Conservation (phyloP, 2,797 vertebrate species). For the Galagoides demidoff region DNA sequence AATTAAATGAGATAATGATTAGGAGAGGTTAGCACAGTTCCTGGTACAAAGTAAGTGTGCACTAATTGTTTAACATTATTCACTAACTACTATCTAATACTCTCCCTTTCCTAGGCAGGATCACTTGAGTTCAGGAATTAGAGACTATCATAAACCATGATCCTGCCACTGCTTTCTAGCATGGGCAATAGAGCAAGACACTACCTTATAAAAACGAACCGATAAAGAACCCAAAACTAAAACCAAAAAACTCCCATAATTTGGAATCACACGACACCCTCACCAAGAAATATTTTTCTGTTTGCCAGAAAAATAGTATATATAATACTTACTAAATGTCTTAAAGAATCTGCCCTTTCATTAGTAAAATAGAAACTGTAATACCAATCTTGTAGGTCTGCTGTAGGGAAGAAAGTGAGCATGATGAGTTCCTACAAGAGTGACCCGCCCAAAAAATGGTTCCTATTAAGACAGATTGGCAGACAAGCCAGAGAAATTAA, state of each 20-base stretch:
- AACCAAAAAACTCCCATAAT: not conserved
- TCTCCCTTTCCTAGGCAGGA: not conserved
- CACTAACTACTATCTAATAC: not conserved
- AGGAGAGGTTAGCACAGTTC: not conserved
- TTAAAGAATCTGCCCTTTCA: not conserved
- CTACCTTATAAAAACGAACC: too few relatives aligned
- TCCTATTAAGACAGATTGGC: not conserved
- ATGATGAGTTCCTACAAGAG: not conserved
- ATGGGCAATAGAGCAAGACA: not conserved
- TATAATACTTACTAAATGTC: not conserved
- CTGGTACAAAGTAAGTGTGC: not conserved
- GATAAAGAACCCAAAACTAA: too few relatives aligned
- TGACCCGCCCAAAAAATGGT: not conserved
- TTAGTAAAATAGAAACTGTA: slow-evolving; percentile 18
- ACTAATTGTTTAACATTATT: slow-evolving; percentile 7
- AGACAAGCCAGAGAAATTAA: not conserved
- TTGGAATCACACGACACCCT: not conserved
- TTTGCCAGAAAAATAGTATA: not conserved
- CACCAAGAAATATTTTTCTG: not conserved
- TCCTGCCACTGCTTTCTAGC: not conserved
- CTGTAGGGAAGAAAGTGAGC: not conserved
- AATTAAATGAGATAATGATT: not conserved
- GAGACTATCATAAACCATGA: not conserved
- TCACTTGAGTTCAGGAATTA: not conserved
- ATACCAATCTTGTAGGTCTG: not conserved